Base-by-base conservation (phyloP, 92 coral and sea anemone genomes). In the Zoanthus solanderi region DNA sequence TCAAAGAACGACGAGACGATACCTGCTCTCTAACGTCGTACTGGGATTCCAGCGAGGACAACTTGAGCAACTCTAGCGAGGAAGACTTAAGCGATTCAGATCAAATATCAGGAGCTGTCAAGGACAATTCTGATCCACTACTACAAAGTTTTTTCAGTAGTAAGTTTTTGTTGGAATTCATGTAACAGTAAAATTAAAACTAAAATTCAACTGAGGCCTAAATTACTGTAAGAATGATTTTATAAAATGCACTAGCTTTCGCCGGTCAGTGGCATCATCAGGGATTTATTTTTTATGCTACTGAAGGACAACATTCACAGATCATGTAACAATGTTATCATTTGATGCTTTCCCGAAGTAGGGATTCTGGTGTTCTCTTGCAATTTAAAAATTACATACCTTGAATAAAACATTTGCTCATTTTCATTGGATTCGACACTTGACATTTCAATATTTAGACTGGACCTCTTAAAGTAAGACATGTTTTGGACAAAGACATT, bases 11-110 rank as follows among this genome's bases (percentile, higher is more conserved):
- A 23, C 23, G 23, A 23, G 75, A 69, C 3, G 75, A 69, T 69
- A 69, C 47, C 46, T 8, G 44, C 29, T 69, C 75, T 8, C 10
- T 69, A 44, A 14, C 11, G 17, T 69, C 75, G 75, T 2, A 69
- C 75, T 69, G 42, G 75, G 75, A 69, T 69, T 69, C 42, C 75
- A 69, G 75, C 75, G 75, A 69, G 75, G 75, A 69, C 16, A 17
- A 69, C 75, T 34, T 30, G 46, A 23, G 23, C 23, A 23, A 23
- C 23, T 23, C 23, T 23, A 23, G 23, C 23, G 23, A 23, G 23
- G 23, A 23, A 23, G 23, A 23, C 23, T 23, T 23, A 23, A 69
- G 75, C 75, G 75, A 69, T 30, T 69, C 75, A 17, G 75, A 69
- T 69, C 14, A 69, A 69, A 31, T 8, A 69, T 69, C 14, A 69